phyloP scores from a whole-genome alignment of 2,113 vertebrate genomes.

The Hippocampus abdominalis region DNA sequence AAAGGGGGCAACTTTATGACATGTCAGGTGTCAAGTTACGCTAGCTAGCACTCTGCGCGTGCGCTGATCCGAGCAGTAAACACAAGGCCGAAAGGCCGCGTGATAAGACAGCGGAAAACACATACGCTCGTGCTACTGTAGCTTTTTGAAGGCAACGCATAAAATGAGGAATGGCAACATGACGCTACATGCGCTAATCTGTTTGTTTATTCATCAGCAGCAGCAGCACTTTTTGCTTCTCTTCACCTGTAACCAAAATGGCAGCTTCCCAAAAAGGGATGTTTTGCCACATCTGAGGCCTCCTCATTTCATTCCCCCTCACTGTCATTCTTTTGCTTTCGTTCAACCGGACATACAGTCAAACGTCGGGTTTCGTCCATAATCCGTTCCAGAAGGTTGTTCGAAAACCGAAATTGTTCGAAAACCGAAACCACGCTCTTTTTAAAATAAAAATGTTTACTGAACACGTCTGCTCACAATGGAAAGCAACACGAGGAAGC shows the following conservation, averaged over 20 bases:
- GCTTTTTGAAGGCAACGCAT: neutral
- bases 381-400: no score
- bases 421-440: no score
- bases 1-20: neutral
- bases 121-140: neutral
- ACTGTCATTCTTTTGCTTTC: slow-evolving; percentile 35
- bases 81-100: neutral
- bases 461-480: no score
- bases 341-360: neutral
- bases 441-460: no score
- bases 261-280: slow-evolving; percentile 1
- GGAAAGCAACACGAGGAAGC: no score
- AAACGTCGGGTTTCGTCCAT: no score
- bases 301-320: slow-evolving; percentile 48
- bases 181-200: neutral
- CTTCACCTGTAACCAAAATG: neutral
- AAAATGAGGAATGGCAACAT: neutral
- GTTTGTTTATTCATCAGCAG: neutral
- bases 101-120: neutral
- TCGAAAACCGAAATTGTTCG: no score
- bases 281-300: neutral
- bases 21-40: neutral
- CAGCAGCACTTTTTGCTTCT: neutral
- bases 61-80: neutral
- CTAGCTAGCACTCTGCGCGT: neutral